phyloP scores from a whole-genome alignment of 1,140 invertebrate genomes.

The Zaprionus lachaisei region DNA sequence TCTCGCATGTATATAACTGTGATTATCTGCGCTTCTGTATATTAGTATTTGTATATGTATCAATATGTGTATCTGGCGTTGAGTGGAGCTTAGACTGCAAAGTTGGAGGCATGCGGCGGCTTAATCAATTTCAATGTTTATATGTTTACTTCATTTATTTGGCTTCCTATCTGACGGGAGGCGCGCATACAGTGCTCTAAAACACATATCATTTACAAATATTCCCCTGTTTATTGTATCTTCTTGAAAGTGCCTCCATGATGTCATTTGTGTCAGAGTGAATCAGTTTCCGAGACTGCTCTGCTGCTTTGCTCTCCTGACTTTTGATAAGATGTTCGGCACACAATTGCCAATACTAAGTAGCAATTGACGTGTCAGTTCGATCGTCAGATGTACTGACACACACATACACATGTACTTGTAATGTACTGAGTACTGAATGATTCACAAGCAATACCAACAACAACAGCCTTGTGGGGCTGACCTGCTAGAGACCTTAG shows the following conservation, averaged over 20 bases:
- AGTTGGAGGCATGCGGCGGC: constrained; percentile 10
- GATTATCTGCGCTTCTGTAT: constrained; percentile 6
- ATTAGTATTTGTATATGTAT: constrained; percentile 19
- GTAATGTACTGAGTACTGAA: neutral
- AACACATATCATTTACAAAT: neutral
- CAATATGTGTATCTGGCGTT: constrained; percentile 1
- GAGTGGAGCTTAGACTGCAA: constrained; percentile 15
- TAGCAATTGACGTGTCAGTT: constrained; percentile 16
- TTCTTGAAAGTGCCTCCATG: constrained; percentile 4
- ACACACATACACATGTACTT: neutral
- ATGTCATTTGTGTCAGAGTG: constrained; percentile 35
- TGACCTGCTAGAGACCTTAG: constrained; percentile 22
- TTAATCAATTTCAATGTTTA: constrained; percentile 44
- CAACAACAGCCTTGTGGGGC: constrained; percentile 11
- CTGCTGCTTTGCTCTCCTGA: neutral
- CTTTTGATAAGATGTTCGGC: constrained; percentile 23
- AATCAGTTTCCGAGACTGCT: constrained; percentile 35
- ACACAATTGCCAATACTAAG: constrained; percentile 2
- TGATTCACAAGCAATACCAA: constrained; percentile 22
- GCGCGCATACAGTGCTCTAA: neutral
- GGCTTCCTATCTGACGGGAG: neutral
- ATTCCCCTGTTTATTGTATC: neutral
- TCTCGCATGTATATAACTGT: neutral
- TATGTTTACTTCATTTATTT: constrained; percentile 4
- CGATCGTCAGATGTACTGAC: constrained; percentile 8